Percentiles rank a stretch among this genome's conserved stretches.
Evolutionary conservation across 64 coral and sea anemone species (phyloP).

Genomic region (Montipora foliosa): DNA sequence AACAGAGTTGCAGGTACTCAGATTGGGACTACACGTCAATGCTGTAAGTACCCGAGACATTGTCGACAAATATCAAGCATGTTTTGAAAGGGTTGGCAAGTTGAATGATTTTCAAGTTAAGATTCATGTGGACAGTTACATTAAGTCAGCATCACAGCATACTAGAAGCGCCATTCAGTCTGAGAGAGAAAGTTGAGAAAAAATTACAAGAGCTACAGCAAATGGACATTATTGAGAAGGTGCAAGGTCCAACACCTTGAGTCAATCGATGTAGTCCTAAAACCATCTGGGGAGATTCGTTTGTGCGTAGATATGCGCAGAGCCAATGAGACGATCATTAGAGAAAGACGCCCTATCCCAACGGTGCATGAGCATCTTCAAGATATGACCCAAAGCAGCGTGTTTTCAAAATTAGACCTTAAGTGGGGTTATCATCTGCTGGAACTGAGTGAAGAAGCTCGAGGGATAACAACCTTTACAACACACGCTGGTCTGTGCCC

Average conservation of each 20-base stretch:
- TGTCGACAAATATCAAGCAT: not conserved
- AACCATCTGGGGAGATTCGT: not conserved
- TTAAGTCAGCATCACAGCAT: conserved; percentile 9
- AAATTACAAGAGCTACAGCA: not conserved
- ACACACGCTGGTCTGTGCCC: conserved; percentile 38
- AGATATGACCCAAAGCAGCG: conserved; percentile 22
- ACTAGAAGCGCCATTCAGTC: conserved; percentile 46
- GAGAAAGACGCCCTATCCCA: conserved; percentile 44
- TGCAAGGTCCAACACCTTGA: conserved; percentile 21
- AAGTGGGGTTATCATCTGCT: conserved; percentile 43
- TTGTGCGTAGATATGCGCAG: conserved; percentile 56
- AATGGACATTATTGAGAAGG: conserved; percentile 3
- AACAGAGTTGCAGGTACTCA: no score
- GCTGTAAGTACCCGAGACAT: no score
- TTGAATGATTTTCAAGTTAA: conserved; percentile 66
- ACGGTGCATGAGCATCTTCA: conserved; percentile 46
- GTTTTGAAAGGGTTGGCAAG: conserved; percentile 53
- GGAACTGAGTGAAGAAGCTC: conserved; percentile 33
- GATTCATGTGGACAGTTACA: conserved; percentile 13
- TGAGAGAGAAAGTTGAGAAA: conserved; percentile 3
- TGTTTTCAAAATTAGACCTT: conserved; percentile 33
- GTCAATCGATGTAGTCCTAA: conserved; percentile 46
- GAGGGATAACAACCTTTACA: conserved; percentile 52
- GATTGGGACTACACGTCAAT: no score
- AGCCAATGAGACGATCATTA: conserved; percentile 1